These are phyloP conservation scores for Spodoptera frugiperda DNA, from an alignment of 1,140 invertebrate genomes.

Conservation along the genomic window DNA sequence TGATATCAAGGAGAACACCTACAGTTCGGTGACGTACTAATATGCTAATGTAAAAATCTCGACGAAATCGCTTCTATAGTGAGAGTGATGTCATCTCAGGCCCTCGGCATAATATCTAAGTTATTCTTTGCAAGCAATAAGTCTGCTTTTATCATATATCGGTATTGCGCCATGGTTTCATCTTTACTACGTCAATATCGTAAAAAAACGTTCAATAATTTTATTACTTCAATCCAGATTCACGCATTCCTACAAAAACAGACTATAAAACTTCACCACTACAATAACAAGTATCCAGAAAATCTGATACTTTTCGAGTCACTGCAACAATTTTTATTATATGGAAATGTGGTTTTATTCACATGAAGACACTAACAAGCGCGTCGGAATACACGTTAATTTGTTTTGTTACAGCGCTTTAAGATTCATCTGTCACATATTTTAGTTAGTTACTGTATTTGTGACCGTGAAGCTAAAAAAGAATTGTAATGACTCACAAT, in stretches of 20 bases:
- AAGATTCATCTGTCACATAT: slow-evolving; percentile 7
- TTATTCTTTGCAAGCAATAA: slow-evolving; percentile 11
- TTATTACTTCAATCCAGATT: no score
- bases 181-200: no score
- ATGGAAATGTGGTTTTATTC: not conserved
- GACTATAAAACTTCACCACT: no score
- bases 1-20: slow-evolving; percentile 57
- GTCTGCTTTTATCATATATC: no score
- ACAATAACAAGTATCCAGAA: no score
- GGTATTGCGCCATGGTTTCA: no score
- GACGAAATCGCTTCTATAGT: slow-evolving; percentile 51
- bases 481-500: not conserved
- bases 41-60: slow-evolving; percentile 52
- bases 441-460: slow-evolving; percentile 2
- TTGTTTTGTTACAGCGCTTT: not conserved
- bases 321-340: not conserved
- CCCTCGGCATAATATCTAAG: slow-evolving; percentile 48
- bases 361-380: slow-evolving; percentile 3
- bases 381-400: not conserved
- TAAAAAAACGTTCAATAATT: no score
- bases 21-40: slow-evolving; percentile 46
- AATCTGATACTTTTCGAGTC: no score
- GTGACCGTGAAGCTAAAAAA: not conserved
- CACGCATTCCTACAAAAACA: no score
- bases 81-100: slow-evolving; percentile 62